Evolutionary conservation across 1,140 invertebrate genomes (phyloP).

Genomic region (Microplitis demolitor): DNA sequence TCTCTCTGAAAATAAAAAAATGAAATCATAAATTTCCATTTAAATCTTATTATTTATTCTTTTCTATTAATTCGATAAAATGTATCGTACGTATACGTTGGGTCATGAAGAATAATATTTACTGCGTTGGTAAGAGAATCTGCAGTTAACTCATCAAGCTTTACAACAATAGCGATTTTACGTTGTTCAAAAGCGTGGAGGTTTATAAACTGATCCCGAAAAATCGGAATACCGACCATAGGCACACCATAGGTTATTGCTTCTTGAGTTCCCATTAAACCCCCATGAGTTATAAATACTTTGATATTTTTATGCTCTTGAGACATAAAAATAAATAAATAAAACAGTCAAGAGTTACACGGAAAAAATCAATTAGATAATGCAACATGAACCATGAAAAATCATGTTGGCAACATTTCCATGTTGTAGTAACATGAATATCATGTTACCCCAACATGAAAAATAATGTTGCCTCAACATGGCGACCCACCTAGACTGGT

Average conservation of each 20-base stretch:
- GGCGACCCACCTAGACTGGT: too few species aligned
- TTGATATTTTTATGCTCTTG: constrained; percentile 47
- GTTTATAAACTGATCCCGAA: constrained; percentile 33
- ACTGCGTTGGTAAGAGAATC: constrained; percentile 29
- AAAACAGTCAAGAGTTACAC: too few species aligned
- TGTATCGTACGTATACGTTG: constrained; percentile 25
- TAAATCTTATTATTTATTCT: background rate
- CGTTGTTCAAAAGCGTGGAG: constrained; percentile 8
- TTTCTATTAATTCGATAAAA: background rate
- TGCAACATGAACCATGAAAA: too few species aligned
- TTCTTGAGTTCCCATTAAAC: constrained; percentile 54
- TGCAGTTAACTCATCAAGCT: constrained; percentile 28
- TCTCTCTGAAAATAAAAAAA: constrained; percentile 24
- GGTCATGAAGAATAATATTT: constrained; percentile 28
- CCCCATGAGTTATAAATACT: constrained; percentile 60
- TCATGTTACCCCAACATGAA: too few species aligned
- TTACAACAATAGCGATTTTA: constrained; percentile 26
- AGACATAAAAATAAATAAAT: background rate
- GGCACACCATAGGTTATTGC: constrained; percentile 54
- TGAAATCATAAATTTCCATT: background rate
- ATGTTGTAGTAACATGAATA: too few species aligned
- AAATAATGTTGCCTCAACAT: too few species aligned
- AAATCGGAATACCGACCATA: constrained; percentile 52
- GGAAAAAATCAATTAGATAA: too few species aligned
- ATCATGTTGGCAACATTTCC: too few species aligned